Conservation (phyloP, 2,797 vertebrate genomes). For the Tragelaphus oryx region DNA sequence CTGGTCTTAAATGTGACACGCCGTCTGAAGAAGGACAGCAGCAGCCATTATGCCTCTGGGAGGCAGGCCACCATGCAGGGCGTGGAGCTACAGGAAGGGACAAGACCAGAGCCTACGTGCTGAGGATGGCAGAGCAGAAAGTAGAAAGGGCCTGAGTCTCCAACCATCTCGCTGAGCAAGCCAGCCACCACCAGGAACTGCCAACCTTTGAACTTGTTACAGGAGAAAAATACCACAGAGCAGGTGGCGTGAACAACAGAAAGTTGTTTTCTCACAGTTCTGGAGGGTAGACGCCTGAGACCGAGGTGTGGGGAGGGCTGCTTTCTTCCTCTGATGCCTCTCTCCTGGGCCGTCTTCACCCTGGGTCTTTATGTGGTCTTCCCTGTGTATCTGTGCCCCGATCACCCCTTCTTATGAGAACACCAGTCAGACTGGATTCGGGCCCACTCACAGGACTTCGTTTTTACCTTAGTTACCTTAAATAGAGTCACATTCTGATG, state of each 20-base stretch:
- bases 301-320: too few relatives aligned
- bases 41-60: background rate
- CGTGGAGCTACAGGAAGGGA: background rate
- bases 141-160: background rate
- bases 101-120: background rate
- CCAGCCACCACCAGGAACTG: background rate
- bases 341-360: background rate
- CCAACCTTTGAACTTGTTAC: background rate
- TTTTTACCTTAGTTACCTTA: background rate
- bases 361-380: background rate
- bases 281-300: background rate
- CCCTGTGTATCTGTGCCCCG: background rate
- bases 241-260: background rate
- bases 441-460: background rate
- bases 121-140: background rate
- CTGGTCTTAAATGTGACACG: background rate
- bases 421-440: background rate
- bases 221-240: background rate
- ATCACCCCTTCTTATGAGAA: background rate
- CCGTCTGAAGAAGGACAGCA: background rate
- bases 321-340: background rate
- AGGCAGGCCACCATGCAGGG: background rate
- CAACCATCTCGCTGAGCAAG: background rate
- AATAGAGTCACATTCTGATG: background rate
- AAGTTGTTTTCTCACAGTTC: background rate